Evolutionary conservation across 2,113 vertebrate species (phyloP).

Genomic region (Prolemur simus): DNA sequence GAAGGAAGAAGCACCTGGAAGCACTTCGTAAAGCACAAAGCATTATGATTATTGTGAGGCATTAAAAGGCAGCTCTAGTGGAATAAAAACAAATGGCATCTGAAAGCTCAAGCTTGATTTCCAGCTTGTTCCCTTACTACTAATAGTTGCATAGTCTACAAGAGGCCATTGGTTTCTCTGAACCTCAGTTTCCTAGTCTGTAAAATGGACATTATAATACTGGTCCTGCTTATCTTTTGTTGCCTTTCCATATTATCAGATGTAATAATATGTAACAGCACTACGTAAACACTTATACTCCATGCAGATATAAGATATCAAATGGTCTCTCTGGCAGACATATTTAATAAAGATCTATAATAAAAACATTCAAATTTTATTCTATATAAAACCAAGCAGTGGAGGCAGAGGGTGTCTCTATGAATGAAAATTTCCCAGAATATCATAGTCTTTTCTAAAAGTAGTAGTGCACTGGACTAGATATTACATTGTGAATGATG

Average conservation of each 20-base stretch:
- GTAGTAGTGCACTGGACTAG: background rate
- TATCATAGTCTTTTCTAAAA: constrained; percentile 38
- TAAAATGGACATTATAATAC: constrained; percentile 1
- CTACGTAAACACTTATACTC: background rate
- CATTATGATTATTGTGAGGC: background rate
- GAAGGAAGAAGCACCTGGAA: background rate
- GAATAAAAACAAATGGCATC: background rate
- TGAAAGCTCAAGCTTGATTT: constrained; percentile 23
- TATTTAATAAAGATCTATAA: constrained; percentile 24
- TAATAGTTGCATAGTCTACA: background rate
- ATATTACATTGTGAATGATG: constrained; percentile 15
- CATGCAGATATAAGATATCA: background rate
- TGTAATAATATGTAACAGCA: background rate
- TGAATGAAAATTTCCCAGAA: constrained; percentile 39
- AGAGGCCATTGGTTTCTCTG: background rate
- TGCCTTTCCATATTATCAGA: background rate
- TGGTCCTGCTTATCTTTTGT: background rate
- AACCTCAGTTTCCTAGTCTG: background rate
- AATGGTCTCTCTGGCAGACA: background rate
- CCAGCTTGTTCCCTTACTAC: background rate
- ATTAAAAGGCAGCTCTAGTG: background rate
- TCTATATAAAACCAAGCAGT: constrained; percentile 11
- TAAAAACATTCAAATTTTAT: background rate
- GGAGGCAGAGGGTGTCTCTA: background rate
- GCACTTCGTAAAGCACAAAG: background rate